These are phyloP conservation scores for Smutsia gigantea DNA, from an alignment of 2,797 vertebrate species.

Conservation along the genomic window DNA sequence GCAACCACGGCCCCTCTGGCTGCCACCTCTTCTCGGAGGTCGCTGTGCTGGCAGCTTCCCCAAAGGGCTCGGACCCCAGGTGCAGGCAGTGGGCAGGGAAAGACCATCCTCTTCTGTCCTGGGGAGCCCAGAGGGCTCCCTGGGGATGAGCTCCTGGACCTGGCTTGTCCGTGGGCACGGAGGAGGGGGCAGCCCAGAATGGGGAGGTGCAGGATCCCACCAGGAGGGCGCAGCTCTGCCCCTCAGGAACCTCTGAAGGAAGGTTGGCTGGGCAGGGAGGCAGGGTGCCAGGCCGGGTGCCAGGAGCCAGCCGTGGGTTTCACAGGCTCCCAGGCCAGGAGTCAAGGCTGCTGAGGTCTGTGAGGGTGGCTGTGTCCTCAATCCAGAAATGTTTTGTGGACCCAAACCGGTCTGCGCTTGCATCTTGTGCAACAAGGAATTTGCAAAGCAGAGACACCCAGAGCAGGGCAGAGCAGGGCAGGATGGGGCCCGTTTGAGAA, in stretches of 20 bases:
- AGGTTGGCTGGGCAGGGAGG: too few relatives aligned
- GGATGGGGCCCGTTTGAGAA: rapidly evolving
- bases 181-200: neutral
- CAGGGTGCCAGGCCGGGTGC: neutral
- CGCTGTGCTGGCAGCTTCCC: neutral
- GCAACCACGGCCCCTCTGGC: neutral
- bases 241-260: neutral
- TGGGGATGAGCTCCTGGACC: neutral
- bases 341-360: neutral
- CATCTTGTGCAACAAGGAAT: neutral
- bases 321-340: too few relatives aligned
- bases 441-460: neutral
- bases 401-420: neutral
- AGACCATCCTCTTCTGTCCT: neutral
- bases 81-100: neutral
- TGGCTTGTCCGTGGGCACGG: too few relatives aligned
- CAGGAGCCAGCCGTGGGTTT: rapidly evolving
- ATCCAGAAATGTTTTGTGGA: neutral
- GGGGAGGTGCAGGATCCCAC: neutral
- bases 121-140: neutral
- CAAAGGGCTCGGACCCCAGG: neutral
- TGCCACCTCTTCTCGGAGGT: neutral
- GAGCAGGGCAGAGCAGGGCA: neutral
- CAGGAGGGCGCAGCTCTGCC: neutral
- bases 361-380: neutral